A percentile compares a stretch with the other conserved stretches of the same genome.
Conservation (phyloP, 2,797 vertebrate genomes). For the Myotis vivesi region DNA sequence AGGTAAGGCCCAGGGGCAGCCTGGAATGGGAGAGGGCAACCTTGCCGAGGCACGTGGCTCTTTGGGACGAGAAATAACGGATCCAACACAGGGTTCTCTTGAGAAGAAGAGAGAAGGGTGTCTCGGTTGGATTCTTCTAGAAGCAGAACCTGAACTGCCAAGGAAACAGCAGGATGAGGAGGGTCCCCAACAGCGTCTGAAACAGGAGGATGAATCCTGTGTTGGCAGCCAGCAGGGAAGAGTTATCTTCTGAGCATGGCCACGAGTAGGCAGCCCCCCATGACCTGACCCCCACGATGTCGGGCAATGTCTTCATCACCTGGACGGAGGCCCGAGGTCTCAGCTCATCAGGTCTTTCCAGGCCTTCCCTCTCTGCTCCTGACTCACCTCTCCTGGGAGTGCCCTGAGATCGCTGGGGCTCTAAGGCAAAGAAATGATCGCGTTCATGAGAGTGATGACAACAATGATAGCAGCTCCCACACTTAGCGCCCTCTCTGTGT, state of each 20-base stretch:
- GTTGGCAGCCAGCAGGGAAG: neutral
- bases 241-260: neutral
- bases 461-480: neutral
- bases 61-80: neutral
- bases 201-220: neutral
- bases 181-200: fast-evolving
- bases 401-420: neutral
- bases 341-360: neutral
- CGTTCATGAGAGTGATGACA: neutral
- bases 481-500: neutral
- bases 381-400: neutral
- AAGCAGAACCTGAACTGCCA: neutral
- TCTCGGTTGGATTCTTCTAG: neutral
- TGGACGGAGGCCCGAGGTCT: neutral
- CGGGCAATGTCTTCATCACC: neutral
- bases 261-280: neutral
- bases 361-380: neutral
- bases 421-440: neutral
- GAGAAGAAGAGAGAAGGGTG: neutral
- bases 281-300: neutral
- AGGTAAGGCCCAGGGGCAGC: neutral
- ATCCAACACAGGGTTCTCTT: neutral
- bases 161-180: neutral
- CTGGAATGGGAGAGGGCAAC: neutral
- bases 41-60: fast-evolving